Evolutionary conservation across 2,113 vertebrate species (phyloP), one percentile per base, ranked within the genome.

Genomic region (Rhipidura dahli): DNA sequence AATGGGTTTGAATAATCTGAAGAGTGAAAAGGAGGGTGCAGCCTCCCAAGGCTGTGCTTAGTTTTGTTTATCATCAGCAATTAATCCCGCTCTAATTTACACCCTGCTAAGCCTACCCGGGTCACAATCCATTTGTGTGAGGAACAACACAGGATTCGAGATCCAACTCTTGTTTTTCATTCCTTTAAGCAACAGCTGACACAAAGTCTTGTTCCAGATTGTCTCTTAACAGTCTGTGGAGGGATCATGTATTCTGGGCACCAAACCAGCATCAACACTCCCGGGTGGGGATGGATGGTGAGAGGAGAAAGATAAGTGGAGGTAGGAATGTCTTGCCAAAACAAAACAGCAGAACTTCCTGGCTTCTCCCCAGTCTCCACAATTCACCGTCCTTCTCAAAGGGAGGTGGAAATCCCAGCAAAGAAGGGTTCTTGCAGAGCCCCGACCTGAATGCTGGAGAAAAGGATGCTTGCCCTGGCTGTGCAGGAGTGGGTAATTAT

Each of bases 261-360:
- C 22, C 87, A 95, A 94, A 95, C 63, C 95, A 96, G 47, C 75
- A 92, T 77, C 75, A 93, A 28, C 79, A 90, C 27, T 92, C 79
- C 50, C 2, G 6, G 33, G 35, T 72, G 59, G 50, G 79, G 50
- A 63, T 80, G 44, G 53, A 54, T 93, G 63, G 42, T 93, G 78
- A 85, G 60, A 93, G 39, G 45, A 92, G 68, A 86, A 90, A 91
- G 90, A 88, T 53, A 87, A 92, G 49, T 60, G 60, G 72, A 94
- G 37, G 64, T 64, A 75, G 1, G 9, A 60, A 22, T 60, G 73
- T 73, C 64, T 83, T 8, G 2, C 76, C 76, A 92, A 95, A 94
- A 81, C 78, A 70, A 56, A 94, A 73, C 20, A 70, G 49, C 31
- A 86, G 59, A 93, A n/a, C 33, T 78, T 78, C 26, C 42, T 96